Evolutionary conservation across 2,888 invertebrate genomes (phyloP), one percentile per base, ranked within the genome.

Genomic region (Branchipolynoe longqiensis): DNA sequence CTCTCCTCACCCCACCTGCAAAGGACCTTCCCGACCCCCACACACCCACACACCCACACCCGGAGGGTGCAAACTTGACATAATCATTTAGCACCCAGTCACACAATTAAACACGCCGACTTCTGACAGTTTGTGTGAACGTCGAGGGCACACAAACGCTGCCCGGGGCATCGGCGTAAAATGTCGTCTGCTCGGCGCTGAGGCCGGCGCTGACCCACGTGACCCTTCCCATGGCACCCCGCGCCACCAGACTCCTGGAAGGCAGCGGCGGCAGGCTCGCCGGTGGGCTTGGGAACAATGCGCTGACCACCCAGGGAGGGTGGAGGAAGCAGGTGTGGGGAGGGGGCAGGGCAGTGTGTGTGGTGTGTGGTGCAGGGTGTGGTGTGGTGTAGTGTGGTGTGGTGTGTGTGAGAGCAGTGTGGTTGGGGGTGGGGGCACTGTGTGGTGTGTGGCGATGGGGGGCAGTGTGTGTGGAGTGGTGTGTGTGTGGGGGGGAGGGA

Each of bases 201-300:
- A n/a, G n/a, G n/a, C n/a, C n/a, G n/a, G n/a, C n/a, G 48, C 78
- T 41, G 78, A 48, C 78, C 78, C 78, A 41, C 28, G 48, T 78
- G 78, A 78, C 41, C 78, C 78, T 78, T 78, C 78, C 78, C 78
- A 78, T 78, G 78, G 48, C 78, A 48, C 78, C 41, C 48, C 28
- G 78, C 78, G 48, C 33, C 69, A 22, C 69, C 33, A 38, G 22
- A 38, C 36, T 36, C 69, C 14, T 22, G 38, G 36, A 38, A 12
- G 4, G 69, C 14, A 14, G 36, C 36, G 18, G 69, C 38, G 38
- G n/a, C n/a, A 38, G 69, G 33, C 18, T 69, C 18, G 69, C 69
- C 69, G 22, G 36, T 69, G 69, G 69, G 36, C 69, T 36, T 58
- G n/a, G n/a, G 36, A 4, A 31, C 36, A 69, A 33, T 36, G 38